Percentiles rank a stretch among this genome's conserved stretches.
Conservation (phyloP, 2,888 invertebrate species). For the Nemotelus pantherinus region DNA sequence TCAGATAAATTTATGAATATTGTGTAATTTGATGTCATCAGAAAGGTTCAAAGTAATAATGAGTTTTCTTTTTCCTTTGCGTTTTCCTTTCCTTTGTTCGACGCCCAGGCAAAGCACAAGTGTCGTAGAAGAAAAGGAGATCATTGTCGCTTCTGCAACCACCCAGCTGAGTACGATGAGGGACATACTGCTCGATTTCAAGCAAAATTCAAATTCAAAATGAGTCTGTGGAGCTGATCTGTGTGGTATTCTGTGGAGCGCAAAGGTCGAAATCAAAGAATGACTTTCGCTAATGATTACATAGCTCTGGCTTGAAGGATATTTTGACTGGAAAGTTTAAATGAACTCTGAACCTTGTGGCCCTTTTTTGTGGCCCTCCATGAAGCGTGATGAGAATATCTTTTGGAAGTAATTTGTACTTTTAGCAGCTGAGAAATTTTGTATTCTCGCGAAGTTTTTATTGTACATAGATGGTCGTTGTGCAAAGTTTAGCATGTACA, state of each 20-base stretch:
- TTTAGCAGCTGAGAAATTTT: too few relatives aligned
- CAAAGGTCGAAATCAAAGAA: neutral
- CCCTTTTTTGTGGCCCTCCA: too few relatives aligned
- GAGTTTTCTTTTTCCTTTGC: conserved; percentile 40
- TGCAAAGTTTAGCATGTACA: too few relatives aligned
- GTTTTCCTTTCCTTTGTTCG: conserved; percentile 33
- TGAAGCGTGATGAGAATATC: too few relatives aligned
- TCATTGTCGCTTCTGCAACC: too few relatives aligned
- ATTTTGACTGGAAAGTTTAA: neutral
- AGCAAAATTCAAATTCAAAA: neutral
- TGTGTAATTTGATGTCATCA: conserved; percentile 46
- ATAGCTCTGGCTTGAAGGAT: neutral
- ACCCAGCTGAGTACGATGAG: too few relatives aligned
- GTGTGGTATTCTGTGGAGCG: neutral
- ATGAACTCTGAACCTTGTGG: neutral
- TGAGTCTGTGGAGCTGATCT: neutral
- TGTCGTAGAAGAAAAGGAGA: too few relatives aligned
- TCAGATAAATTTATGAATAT: conserved; percentile 49
- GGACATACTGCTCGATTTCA: neutral
- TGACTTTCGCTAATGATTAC: neutral
- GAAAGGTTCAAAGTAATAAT: conserved; percentile 44
- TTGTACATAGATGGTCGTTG: too few relatives aligned
- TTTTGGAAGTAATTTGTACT: too few relatives aligned
- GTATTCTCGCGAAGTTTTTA: too few relatives aligned
- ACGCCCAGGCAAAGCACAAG: neutral